Evolutionary conservation across 2,113 vertebrate species (phyloP).

Genomic region (Indicator indicator): DNA sequence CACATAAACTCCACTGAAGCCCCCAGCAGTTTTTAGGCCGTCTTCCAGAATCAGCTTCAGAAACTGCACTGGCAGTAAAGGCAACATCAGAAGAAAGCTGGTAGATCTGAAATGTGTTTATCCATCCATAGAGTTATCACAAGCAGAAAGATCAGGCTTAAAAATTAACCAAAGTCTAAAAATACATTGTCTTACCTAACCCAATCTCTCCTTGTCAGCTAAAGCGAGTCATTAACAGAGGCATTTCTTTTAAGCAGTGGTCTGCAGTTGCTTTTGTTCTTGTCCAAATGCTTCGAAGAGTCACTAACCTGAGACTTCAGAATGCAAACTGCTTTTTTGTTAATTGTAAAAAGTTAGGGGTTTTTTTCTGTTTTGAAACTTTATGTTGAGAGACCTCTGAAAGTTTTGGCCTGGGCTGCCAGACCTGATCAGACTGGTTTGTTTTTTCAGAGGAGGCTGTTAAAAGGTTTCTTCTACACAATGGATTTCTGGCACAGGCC

Average conservation of each 20-base stretch:
- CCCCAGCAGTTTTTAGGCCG: neutral
- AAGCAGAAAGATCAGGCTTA: conserved; percentile 43
- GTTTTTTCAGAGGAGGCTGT: neutral
- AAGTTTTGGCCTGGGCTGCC: neutral
- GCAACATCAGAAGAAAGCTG: neutral
- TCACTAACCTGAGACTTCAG: neutral
- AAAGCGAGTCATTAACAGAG: neutral
- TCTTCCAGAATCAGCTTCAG: neutral
- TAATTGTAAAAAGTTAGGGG: neutral
- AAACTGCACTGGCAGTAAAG: neutral
- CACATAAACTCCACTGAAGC: neutral
- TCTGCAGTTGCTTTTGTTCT: neutral
- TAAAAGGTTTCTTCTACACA: neutral
- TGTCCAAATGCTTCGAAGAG: neutral
- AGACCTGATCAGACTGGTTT: neutral
- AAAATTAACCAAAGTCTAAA: conserved; percentile 49
- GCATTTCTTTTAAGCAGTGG: neutral
- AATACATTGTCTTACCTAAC: conserved; percentile 22
- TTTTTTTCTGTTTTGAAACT: neutral
- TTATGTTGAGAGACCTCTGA: neutral
- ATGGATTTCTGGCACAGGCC: neutral
- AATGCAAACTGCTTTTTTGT: neutral
- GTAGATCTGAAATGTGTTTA: conserved; percentile 29
- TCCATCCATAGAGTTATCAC: conserved; percentile 19
- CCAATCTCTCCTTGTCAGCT: conserved; percentile 27